These are phyloP conservation scores for Noctua janthe DNA, from an alignment of 2,888 invertebrate species.

Conservation along the genomic window DNA sequence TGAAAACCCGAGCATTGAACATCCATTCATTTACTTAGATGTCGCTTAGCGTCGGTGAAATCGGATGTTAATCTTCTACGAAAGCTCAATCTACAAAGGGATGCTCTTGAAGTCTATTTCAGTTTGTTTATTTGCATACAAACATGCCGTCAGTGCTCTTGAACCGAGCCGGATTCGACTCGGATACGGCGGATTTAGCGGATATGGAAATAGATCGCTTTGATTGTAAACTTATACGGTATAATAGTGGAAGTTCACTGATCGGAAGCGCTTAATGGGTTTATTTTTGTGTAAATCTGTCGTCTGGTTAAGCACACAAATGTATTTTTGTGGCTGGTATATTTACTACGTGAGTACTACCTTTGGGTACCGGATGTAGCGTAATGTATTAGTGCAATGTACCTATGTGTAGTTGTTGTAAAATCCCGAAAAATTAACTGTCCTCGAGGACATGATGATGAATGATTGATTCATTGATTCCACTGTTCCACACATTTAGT, in stretches of 20 bases:
- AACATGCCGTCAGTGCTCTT: constrained; percentile 61
- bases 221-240: constrained; percentile 34
- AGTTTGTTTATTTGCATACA: constrained; percentile 66
- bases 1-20: no score
- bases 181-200: constrained; percentile 18
- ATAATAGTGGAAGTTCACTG: background rate
- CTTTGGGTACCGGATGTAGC: no score
- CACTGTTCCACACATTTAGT: no score
- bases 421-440: no score
- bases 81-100: constrained; percentile 7
- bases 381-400: no score
- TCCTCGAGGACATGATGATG: no score
- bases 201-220: constrained; percentile 53
- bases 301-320: background rate
- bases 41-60: no score
- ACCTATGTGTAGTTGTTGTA: no score
- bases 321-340: background rate
- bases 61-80: background rate
- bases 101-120: constrained; percentile 58
- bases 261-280: background rate
- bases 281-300: background rate
- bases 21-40: no score
- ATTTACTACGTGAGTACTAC: background rate
- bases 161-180: constrained; percentile 46
- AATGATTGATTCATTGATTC: no score